phyloP scores from a whole-genome alignment of 2,888 invertebrate genomes.

The Eueremaeus valkanovi region DNA sequence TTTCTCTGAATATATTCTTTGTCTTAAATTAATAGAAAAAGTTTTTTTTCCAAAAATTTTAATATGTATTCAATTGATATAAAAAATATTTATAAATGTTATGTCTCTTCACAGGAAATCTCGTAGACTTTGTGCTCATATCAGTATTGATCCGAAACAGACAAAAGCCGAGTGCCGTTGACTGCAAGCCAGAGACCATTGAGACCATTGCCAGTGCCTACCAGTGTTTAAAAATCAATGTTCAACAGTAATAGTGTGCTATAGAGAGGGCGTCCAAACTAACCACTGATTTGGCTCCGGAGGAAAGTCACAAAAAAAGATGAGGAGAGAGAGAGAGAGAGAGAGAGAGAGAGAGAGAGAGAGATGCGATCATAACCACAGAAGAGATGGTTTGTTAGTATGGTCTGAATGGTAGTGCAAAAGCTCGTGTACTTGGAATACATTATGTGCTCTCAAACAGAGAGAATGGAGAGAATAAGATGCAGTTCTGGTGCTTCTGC shows the following conservation, averaged over 20 bases:
- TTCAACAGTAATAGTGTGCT: not conserved
- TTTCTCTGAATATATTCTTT: no score
- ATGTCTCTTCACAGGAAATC: not conserved
- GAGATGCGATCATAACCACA: constrained; percentile 1
- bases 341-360: not conserved
- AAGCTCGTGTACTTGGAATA: not conserved
- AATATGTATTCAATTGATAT: no score
- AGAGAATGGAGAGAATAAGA: not conserved
- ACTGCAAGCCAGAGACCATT: not conserved
- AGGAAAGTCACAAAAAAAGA: not conserved
- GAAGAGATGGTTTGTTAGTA: constrained; percentile 1
- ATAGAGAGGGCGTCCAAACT: not conserved
- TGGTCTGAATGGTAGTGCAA: not conserved
- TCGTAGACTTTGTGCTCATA: not conserved
- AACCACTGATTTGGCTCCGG: not conserved
- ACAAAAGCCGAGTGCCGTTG: constrained; percentile 1
- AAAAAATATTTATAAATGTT: not conserved
- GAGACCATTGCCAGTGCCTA: not conserved
- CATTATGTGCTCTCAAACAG: not conserved
- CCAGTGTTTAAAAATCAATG: not conserved
- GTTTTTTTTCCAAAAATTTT: no score
- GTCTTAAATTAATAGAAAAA: no score
- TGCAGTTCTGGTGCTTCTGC: not conserved
- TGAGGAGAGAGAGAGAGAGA: not conserved
- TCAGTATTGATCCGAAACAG: not conserved